Evolutionary conservation across 2,888 invertebrate species (phyloP).

Genomic region (Lingula anatina): DNA sequence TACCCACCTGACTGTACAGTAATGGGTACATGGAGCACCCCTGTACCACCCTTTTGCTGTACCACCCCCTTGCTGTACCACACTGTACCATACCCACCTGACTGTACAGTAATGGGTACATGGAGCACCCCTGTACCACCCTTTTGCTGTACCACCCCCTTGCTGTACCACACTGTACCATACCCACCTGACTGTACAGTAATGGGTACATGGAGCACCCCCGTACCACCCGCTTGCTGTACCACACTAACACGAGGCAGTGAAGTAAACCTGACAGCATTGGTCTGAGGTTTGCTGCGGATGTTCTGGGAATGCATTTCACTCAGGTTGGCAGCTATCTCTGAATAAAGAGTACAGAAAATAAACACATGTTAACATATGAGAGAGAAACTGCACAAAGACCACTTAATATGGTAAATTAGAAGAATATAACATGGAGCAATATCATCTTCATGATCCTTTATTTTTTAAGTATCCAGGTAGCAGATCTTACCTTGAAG

Average conservation of each 20-base stretch:
- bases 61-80: too few species aligned
- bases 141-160: too few species aligned
- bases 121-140: too few species aligned
- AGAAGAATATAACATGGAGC: neutral
- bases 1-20: too few species aligned
- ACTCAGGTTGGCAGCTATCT: constrained; percentile 37
- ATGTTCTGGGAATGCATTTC: constrained; percentile 34
- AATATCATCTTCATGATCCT: neutral
- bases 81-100: too few species aligned
- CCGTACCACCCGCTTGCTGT: neutral
- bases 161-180: too few species aligned
- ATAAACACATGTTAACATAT: neutral
- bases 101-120: too few species aligned
- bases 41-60: too few species aligned
- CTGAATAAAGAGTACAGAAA: constrained; percentile 19
- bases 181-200: too few species aligned
- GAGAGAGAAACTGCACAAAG: neutral
- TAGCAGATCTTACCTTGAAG: constrained; percentile 42
- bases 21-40: too few species aligned
- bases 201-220: constrained; percentile 17
- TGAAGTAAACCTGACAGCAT: neutral
- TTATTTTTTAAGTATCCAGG: too few species aligned
- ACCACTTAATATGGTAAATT: neutral
- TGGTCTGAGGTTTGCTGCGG: constrained; percentile 17
- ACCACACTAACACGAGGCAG: neutral